Evolutionary conservation across 2,113 vertebrate species (phyloP).

Genomic region (Protobothrops mucrosquamatus): DNA sequence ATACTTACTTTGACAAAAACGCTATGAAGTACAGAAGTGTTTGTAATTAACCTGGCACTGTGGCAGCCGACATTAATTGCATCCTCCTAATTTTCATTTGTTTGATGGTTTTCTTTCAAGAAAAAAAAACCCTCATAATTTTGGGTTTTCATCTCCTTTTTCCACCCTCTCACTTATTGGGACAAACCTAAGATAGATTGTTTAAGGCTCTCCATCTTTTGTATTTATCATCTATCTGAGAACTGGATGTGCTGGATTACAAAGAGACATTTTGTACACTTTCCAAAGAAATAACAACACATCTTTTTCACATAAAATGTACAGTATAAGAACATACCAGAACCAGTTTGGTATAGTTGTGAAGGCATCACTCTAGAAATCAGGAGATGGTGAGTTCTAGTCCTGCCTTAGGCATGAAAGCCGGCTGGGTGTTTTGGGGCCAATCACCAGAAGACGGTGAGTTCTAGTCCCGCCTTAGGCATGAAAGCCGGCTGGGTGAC

Average conservation of each 20-base stretch:
- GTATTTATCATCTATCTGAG: background rate
- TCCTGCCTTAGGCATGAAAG: no score
- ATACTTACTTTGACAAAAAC: background rate
- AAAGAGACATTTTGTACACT: background rate
- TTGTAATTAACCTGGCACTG: constrained; percentile 13
- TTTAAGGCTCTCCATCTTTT: background rate
- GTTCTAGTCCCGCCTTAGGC: no score
- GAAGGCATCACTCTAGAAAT: background rate
- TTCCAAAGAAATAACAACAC: background rate
- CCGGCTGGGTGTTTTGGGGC: no score
- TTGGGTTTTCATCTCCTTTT: background rate
- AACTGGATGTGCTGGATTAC: background rate
- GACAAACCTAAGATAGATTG: background rate
- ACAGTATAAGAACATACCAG: background rate
- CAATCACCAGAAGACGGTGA: no score
- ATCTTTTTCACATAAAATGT: background rate
- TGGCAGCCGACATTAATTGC: background rate
- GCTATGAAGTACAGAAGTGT: constrained; percentile 15
- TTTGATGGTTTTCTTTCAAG: background rate
- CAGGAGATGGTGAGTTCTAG: background rate
- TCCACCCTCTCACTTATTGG: background rate
- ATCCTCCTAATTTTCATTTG: background rate
- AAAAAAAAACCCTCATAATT: background rate
- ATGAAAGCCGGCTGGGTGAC: no score
- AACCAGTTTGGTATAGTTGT: background rate